phyloP scores from a whole-genome alignment of 2,113 vertebrate species.

The Centropus unirufus region DNA sequence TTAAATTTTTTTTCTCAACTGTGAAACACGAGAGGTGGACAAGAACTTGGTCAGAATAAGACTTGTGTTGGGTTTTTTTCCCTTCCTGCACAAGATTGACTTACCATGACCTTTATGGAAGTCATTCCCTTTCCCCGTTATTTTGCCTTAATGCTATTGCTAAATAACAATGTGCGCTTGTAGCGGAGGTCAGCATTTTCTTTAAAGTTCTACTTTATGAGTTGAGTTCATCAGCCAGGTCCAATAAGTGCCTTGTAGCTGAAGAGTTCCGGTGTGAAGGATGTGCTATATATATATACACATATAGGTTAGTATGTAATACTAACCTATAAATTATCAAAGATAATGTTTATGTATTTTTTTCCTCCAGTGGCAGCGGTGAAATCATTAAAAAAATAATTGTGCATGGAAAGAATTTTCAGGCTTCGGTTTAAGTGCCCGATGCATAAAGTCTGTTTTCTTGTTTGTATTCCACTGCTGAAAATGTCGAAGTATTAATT shows the following conservation, averaged over 20 bases:
- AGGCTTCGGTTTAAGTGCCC: background rate
- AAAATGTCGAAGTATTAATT: constrained; percentile 15
- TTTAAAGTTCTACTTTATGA: background rate
- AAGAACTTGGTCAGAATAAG: background rate
- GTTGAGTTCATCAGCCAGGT: background rate
- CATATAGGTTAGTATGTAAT: no score
- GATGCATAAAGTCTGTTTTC: background rate
- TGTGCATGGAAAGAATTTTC: background rate
- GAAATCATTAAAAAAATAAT: background rate
- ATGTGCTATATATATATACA: background rate
- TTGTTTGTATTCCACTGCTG: background rate
- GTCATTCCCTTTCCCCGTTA: accelerated
- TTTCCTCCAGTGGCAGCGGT: background rate
- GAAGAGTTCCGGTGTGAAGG: background rate
- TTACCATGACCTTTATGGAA: background rate
- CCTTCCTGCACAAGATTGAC: background rate
- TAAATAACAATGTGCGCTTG: background rate
- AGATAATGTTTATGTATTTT: background rate
- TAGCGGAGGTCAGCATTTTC: background rate
- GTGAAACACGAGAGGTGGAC: background rate
- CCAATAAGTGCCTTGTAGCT: background rate
- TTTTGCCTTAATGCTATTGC: background rate
- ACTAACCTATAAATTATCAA: background rate
- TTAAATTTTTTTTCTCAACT: background rate
- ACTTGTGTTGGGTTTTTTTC: background rate